These are phyloP conservation scores for Andricus curvator DNA, from an alignment of 2,888 invertebrate genomes.

Conservation along the genomic window DNA sequence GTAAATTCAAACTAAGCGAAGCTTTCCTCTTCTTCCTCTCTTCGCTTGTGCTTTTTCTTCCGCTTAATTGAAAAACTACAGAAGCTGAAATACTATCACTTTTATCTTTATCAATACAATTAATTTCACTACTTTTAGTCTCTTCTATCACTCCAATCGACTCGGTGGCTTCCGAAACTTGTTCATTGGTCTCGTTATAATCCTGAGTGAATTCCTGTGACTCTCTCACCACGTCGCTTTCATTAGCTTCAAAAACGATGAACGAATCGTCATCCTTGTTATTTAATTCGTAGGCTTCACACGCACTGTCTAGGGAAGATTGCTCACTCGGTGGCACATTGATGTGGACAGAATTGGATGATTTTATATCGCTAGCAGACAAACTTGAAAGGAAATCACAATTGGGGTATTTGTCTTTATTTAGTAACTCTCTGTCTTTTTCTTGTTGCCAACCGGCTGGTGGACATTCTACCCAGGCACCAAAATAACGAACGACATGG, in stretches of 20 bases:
- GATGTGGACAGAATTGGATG: constrained; percentile 64
- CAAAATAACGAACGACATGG: constrained; percentile 96
- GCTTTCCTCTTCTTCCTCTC: constrained; percentile 49
- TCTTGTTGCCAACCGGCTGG: constrained; percentile 93
- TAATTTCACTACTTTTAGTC: constrained; percentile 10
- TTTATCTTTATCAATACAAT: not conserved
- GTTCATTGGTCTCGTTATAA: constrained; percentile 38
- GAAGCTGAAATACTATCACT: constrained; percentile 49
- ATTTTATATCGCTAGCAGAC: constrained; percentile 60
- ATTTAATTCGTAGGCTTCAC: constrained; percentile 63
- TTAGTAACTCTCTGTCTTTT: constrained; percentile 84
- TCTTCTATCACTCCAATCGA: constrained; percentile 42
- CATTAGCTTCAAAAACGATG: constrained; percentile 78
- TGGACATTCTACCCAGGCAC: constrained; percentile 97
- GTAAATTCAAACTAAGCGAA: constrained; percentile 53
- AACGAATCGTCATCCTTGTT: constrained; percentile 75
- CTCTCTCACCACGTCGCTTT: constrained; percentile 41
- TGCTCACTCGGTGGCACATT: constrained; percentile 67
- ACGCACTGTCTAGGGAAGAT: constrained; percentile 71
- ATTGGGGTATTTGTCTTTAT: constrained; percentile 63
- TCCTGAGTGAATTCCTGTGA: constrained; percentile 35
- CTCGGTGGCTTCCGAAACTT: constrained; percentile 45
- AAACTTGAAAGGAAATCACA: constrained; percentile 66
- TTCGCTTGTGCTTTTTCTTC: constrained; percentile 19
- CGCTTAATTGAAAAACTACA: constrained; percentile 53